phyloP scores from a whole-genome alignment of 2,888 invertebrate species.

The Troides helena region DNA sequence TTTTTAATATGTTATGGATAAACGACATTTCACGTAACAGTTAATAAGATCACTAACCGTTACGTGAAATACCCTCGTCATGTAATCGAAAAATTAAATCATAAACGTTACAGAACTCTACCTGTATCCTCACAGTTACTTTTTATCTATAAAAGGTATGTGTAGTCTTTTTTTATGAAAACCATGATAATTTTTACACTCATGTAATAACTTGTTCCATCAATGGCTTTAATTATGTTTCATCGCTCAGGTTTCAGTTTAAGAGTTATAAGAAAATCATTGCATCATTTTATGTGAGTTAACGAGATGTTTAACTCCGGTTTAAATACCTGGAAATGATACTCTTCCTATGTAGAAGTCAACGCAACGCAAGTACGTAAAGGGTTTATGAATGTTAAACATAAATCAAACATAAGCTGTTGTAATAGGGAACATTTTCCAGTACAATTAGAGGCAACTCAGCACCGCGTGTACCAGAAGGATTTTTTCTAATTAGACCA shows the following conservation, averaged over 20 bases:
- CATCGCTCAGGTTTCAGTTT: not conserved
- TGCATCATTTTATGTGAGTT: conserved; percentile 10
- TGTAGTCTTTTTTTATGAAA: too few relatives aligned
- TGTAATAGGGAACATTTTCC: conserved; percentile 15
- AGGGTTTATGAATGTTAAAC: not conserved
- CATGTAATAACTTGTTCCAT: too few relatives aligned
- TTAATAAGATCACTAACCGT: too few relatives aligned
- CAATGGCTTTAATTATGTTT: not conserved
- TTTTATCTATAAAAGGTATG: too few relatives aligned
- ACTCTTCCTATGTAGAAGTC: conserved; percentile 12
- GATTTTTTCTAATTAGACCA: conserved; percentile 20
- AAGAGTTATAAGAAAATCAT: conserved; percentile 3
- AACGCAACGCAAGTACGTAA: conserved; percentile 6
- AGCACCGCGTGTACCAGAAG: not conserved
- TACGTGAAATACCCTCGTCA: too few relatives aligned
- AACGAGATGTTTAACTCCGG: conserved; percentile 17
- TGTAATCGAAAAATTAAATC: too few relatives aligned
- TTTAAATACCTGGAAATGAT: conserved; percentile 21
- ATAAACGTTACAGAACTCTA: too few relatives aligned
- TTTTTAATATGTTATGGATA: too few relatives aligned
- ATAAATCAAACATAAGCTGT: not conserved
- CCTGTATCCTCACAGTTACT: too few relatives aligned
- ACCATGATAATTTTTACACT: too few relatives aligned
- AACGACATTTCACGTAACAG: too few relatives aligned
- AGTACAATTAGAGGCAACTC: not conserved